phyloP scores from a whole-genome alignment of 2,113 vertebrate genomes.

The Myrmecophaga tridactyla region DNA sequence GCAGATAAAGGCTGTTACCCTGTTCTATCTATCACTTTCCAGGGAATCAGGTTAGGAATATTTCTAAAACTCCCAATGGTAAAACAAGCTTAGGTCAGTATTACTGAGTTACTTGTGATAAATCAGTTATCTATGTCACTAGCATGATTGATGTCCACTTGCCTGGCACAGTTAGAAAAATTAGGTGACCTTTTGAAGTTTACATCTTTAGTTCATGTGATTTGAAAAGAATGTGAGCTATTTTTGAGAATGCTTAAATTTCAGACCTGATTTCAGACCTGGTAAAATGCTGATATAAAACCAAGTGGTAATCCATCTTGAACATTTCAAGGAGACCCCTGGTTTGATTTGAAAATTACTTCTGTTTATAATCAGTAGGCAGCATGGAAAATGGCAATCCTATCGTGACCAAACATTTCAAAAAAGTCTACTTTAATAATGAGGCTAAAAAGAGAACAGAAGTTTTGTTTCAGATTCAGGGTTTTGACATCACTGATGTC shows the following conservation, averaged over 20 bases:
- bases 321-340: slow-evolving; percentile 59
- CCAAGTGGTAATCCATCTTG: slow-evolving; percentile 52
- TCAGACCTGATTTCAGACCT: slow-evolving; percentile 29
- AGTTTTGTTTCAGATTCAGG: slow-evolving; percentile 20
- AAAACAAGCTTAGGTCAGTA: background rate
- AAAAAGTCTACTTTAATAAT: slow-evolving; percentile 57
- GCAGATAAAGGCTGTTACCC: background rate
- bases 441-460: slow-evolving; percentile 35
- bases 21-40: background rate
- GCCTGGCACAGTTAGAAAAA: background rate
- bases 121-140: background rate
- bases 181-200: background rate
- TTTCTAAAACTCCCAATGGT: background rate
- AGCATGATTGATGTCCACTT: background rate
- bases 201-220: background rate
- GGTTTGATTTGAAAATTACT: slow-evolving; percentile 61
- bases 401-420: slow-evolving; percentile 48
- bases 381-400: slow-evolving; percentile 57
- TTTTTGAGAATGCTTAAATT: slow-evolving; percentile 37
- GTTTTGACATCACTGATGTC: slow-evolving; percentile 36
- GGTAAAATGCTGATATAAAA: slow-evolving; percentile 47
- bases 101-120: background rate
- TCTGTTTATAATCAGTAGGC: slow-evolving; percentile 47
- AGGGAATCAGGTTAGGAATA: background rate
- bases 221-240: slow-evolving; percentile 9